Conservation (phyloP, 2,888 invertebrate species). For the Drosophila borborema region DNA sequence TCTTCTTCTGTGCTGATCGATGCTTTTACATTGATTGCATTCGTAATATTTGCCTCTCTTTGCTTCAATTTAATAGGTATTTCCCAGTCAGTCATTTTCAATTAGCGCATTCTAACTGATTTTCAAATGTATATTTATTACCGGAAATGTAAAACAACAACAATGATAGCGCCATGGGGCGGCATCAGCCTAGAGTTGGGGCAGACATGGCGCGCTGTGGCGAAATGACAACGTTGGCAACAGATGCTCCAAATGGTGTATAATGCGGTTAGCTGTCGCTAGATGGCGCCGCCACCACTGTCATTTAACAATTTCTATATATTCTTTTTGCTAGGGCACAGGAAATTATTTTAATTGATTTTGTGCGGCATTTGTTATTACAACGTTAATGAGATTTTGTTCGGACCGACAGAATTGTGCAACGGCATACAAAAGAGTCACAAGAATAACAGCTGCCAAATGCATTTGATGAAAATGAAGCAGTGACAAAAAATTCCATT, state of each 20-base stretch:
- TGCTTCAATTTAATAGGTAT: not conserved
- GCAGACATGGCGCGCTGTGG: not conserved
- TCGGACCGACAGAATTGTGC: conserved; percentile 12
- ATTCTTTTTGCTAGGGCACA: not conserved
- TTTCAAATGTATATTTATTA: conserved; percentile 78
- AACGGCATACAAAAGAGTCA: conserved; percentile 5
- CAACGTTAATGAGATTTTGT: conserved; percentile 66
- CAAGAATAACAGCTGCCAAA: conserved; percentile 20
- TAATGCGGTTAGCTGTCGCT: conserved; percentile 39
- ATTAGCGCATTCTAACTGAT: conserved; percentile 36
- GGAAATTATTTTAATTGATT: conserved; percentile 78
- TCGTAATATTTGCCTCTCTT: no score
- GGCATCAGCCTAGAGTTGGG: not conserved
- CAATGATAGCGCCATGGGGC: conserved; percentile 33
- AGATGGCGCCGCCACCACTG: conserved; percentile 36
- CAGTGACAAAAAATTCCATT: conserved; percentile 28
- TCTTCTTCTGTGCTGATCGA: no score
- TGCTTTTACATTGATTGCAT: no score
- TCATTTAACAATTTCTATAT: conserved; percentile 49
- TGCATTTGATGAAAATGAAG: conserved; percentile 9
- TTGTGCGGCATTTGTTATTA: conserved; percentile 69
- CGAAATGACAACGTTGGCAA: conserved; percentile 70
- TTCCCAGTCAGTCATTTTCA: not conserved
- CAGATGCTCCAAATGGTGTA: conserved; percentile 62
- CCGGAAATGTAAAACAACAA: conserved; percentile 79